phyloP scores from a whole-genome alignment of 2,797 vertebrate species.

The Muscicapa comitata region DNA sequence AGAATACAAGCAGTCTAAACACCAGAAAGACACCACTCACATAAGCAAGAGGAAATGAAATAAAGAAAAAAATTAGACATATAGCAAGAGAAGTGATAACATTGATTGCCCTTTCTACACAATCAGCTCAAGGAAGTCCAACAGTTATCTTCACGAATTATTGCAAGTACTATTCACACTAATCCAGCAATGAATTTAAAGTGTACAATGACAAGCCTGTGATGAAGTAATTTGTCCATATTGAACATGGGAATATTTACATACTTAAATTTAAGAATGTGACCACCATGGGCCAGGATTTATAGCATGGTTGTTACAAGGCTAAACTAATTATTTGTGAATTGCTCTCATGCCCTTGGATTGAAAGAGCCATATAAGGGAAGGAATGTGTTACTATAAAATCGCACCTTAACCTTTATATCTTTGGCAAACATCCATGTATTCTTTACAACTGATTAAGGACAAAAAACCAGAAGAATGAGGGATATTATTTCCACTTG shows the following conservation, averaged over 20 bases:
- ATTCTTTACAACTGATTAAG: slow-evolving; percentile 51
- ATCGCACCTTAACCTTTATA: slow-evolving; percentile 56
- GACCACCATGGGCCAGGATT: not conserved
- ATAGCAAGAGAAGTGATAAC: not conserved
- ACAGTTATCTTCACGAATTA: not conserved
- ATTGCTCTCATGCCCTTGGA: slow-evolving; percentile 47
- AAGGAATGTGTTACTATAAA: slow-evolving; percentile 56
- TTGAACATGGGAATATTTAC: slow-evolving; percentile 32
- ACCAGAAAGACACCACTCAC: not conserved
- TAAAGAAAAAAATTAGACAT: not conserved
- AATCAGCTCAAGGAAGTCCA: not conserved
- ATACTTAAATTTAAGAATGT: slow-evolving; percentile 21
- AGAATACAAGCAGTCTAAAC: not conserved
- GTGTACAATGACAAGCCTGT: not conserved
- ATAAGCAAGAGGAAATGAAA: not conserved
- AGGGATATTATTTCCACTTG: slow-evolving; percentile 39
- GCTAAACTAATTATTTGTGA: slow-evolving; percentile 61
- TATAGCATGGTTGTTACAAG: slow-evolving; percentile 7
- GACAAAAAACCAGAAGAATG: slow-evolving; percentile 30
- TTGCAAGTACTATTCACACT: not conserved
- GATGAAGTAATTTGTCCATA: not conserved
- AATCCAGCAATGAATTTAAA: not conserved
- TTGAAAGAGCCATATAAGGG: slow-evolving; percentile 37
- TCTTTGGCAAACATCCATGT: slow-evolving; percentile 52
- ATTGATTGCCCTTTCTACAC: not conserved